These are phyloP conservation scores for Crypturellus tataupa DNA, from an alignment of 2,797 vertebrate species.

Conservation along the genomic window DNA sequence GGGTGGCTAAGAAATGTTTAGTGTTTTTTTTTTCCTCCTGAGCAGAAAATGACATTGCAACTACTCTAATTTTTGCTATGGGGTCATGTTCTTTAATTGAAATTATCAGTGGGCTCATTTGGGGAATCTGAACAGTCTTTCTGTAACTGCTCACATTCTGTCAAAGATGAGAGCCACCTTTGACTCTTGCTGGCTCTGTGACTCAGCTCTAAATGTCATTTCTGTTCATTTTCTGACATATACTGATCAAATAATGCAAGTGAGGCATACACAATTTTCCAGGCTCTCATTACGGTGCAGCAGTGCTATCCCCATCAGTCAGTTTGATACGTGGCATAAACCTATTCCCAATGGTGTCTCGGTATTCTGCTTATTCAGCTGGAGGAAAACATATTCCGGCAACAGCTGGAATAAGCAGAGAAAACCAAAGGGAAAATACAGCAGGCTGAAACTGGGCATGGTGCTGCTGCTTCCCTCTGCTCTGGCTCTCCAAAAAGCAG, in stretches of 20 bases:
- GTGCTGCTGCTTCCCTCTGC: not conserved
- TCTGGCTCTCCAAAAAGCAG: not conserved
- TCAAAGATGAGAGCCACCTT: not conserved
- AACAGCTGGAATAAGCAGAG: slow-evolving; percentile 2
- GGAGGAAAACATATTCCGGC: not conserved
- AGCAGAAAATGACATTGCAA: not conserved
- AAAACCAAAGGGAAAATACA: slow-evolving; percentile 20
- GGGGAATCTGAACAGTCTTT: not conserved
- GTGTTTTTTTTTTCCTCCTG: not conserved
- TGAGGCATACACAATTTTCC: not conserved
- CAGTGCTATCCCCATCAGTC: not conserved
- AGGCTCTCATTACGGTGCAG: not conserved
- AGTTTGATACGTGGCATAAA: slow-evolving; percentile 14
- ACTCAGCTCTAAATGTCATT: not conserved
- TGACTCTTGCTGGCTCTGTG: not conserved
- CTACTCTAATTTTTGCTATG: not conserved
- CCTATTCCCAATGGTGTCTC: not conserved
- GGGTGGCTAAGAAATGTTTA: not conserved
- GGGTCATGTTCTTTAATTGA: rapidly evolving
- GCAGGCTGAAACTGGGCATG: not conserved
- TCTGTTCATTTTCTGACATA: not conserved
- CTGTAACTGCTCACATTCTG: not conserved
- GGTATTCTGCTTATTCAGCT: slow-evolving; percentile 41
- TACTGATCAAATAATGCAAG: not conserved
- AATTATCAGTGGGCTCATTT: not conserved